phyloP scores from a whole-genome alignment of 1,140 invertebrate genomes.

The Drosophila sp. region DNA sequence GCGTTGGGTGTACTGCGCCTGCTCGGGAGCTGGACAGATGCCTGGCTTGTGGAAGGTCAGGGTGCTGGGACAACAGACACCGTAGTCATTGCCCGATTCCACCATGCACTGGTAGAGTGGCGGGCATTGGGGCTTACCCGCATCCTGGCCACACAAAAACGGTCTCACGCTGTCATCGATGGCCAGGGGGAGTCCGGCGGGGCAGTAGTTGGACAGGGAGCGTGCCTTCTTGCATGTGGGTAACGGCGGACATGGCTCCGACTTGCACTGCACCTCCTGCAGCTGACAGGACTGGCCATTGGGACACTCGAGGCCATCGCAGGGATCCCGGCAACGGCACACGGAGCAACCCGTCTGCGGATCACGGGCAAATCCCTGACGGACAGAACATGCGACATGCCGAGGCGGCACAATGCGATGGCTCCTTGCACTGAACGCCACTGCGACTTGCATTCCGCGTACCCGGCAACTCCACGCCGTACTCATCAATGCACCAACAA shows the following conservation, averaged over 20 bases:
- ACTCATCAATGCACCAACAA: slow-evolving; percentile 93
- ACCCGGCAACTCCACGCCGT: slow-evolving; percentile 91
- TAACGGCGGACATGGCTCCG: slow-evolving; percentile 92
- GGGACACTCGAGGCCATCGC: slow-evolving; percentile 90
- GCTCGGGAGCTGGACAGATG: slow-evolving; percentile 87
- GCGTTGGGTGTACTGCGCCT: slow-evolving; percentile 80
- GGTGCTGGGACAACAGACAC: slow-evolving; percentile 93
- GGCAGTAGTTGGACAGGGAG: slow-evolving; percentile 91
- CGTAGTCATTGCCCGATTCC: slow-evolving; percentile 92
- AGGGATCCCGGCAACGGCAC: slow-evolving; percentile 93
- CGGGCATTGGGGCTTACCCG: slow-evolving; percentile 92
- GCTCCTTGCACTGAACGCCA: slow-evolving; percentile 90
- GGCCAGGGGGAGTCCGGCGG: slow-evolving; percentile 91
- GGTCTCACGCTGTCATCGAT: slow-evolving; percentile 91
- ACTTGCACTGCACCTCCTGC: slow-evolving; percentile 90
- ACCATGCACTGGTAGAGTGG: slow-evolving; percentile 92
- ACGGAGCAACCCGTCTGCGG: slow-evolving; percentile 88
- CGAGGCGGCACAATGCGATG: slow-evolving; percentile 89
- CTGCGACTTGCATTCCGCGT: slow-evolving; percentile 88
- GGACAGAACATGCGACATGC: slow-evolving; percentile 95
- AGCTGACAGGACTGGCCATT: slow-evolving; percentile 90
- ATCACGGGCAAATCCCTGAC: slow-evolving; percentile 89
- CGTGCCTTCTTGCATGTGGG: slow-evolving; percentile 92
- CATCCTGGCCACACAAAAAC: slow-evolving; percentile 92
- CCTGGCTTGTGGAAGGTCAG: slow-evolving; percentile 90